These are phyloP conservation scores for Ascidia mentula DNA, from an alignment of 23 tunicate species.

Conservation along the genomic window DNA sequence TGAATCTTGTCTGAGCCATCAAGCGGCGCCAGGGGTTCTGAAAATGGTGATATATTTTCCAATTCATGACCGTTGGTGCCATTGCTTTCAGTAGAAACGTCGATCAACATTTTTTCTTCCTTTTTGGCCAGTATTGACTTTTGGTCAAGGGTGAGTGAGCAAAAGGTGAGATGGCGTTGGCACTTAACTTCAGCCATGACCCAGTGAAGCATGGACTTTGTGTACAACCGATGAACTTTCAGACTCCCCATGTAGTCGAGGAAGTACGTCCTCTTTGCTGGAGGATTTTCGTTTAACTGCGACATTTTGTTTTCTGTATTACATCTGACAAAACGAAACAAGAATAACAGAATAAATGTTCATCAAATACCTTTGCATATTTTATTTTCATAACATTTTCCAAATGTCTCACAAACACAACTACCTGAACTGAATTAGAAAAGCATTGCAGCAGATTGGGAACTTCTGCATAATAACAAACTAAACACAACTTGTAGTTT, in stretches of 20 bases:
- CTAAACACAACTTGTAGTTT: too few species aligned
- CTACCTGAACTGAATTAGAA: too few species aligned
- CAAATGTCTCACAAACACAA: too few species aligned
- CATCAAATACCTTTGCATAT: too few species aligned
- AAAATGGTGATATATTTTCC: background rate
- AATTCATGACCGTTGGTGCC: background rate
- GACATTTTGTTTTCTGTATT: background rate
- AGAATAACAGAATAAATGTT: background rate
- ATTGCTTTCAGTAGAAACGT: background rate
- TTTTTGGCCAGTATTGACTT: slow-evolving; percentile 10
- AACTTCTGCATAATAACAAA: too few species aligned
- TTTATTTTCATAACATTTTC: too few species aligned
- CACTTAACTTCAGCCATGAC: slow-evolving; percentile 34
- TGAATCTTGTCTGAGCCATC: background rate
- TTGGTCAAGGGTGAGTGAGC: slow-evolving; percentile 20
- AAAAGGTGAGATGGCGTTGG: slow-evolving; percentile 8
- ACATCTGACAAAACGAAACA: background rate
- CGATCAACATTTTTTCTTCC: slow-evolving; percentile 33
- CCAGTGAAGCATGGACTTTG: slow-evolving; percentile 58
- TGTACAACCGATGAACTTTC: slow-evolving; percentile 25
- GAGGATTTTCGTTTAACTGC: background rate
- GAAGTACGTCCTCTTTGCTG: slow-evolving; percentile 13
- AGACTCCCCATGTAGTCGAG: slow-evolving; percentile 22
- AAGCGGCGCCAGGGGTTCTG: slow-evolving; percentile 15
- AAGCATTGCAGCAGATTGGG: too few species aligned